Evolutionary conservation across 2,113 vertebrate genomes (phyloP).

Genomic region (Oophaga pumilio): DNA sequence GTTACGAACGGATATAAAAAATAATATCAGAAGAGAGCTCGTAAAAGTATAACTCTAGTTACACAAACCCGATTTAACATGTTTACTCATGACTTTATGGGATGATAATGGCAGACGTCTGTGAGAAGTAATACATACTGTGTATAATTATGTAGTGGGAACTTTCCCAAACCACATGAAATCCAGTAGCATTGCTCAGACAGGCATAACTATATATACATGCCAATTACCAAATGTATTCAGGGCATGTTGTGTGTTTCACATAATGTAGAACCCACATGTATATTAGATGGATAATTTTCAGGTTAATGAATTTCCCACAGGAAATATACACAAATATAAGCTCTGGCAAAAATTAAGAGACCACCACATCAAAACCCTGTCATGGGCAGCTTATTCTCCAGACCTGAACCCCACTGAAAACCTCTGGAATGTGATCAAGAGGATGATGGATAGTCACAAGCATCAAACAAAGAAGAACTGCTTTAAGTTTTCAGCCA

Average conservation of each 20-base stretch:
- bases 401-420: too few relatives aligned
- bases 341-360: too few relatives aligned
- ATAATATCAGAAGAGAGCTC: background rate
- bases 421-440: too few relatives aligned
- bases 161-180: background rate
- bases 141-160: slow-evolving; percentile 1
- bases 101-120: slow-evolving; percentile 7
- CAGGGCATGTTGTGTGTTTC: background rate
- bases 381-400: too few relatives aligned
- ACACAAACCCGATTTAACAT: background rate
- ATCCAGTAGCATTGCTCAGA: slow-evolving; percentile 12
- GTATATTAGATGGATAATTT: background rate
- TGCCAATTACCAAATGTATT: background rate
- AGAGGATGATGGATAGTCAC: too few relatives aligned
- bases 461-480: too few relatives aligned
- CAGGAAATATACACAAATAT: background rate
- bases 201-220: background rate
- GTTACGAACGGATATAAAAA: background rate
- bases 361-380: too few relatives aligned
- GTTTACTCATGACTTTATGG: background rate
- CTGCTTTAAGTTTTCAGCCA: too few relatives aligned
- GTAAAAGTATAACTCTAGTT: background rate
- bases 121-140: background rate
- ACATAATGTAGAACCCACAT: background rate
- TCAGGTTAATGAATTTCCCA: background rate